Evolutionary conservation across 2,888 invertebrate species (phyloP), one percentile per base, ranked within the genome.

Genomic region (Sarcophaga rosellei): DNA sequence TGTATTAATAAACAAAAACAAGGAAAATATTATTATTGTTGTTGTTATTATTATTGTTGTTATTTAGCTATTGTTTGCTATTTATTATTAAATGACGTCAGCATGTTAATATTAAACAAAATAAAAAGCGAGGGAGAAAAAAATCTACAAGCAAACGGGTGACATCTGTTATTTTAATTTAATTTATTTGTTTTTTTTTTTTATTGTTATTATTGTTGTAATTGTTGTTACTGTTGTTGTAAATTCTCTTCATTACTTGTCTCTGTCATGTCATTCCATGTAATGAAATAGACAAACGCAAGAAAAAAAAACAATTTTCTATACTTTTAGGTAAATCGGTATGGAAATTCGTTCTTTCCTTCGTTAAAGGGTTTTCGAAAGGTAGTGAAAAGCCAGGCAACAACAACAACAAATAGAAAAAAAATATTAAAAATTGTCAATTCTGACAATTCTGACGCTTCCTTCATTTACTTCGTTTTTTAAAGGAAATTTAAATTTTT

Each of bases 131-230:
- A 10, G 4, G n/a, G 35, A 35, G 6, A 35, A 35, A 3, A 35
- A 35, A 35, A 35, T 35, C 6, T 35, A 35, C 35, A 35, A 35
- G 8, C 0, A 35, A 35, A 35, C 35, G 35, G 44, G 23, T 65
- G 57, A 79, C 66, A 73, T 73, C 73, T 80, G 80, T 25, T 35
- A 20, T 72, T 65, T 65, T 44, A 20, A 53, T 63, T 78, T 53
- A 47, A 61, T n/a, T 44, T 25, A 10, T 35, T 35, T 35, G 10
- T 2, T 6, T 35, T 35, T 4, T 35, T 4, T 35, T 3, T 23
- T 69, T 21, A 57, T 66, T 77, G 5, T 23, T 66, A 23, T 66
- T 66, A 17, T 21, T 66, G 6, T 57, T 65, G 17, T 35, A 8
- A 8, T 35, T 35, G 35, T 35, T 8, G 8, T 63, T 25, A 17